Evolutionary conservation across 2,888 invertebrate genomes (phyloP).

Genomic region (Miltochrista miniata): DNA sequence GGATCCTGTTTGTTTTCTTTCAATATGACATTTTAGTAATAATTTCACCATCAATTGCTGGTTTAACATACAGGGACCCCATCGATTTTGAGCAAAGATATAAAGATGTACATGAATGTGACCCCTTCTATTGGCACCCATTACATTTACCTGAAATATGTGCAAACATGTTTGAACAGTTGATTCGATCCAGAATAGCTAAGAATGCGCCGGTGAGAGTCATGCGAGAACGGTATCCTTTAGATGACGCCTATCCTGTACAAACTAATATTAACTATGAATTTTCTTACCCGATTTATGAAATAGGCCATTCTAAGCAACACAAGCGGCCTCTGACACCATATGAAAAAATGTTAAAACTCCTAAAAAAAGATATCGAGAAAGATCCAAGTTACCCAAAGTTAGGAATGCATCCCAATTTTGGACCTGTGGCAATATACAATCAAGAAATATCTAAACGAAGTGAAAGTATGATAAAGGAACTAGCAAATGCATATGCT

Average conservation of each 20-base stretch:
- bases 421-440: conserved; percentile 63
- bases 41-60: conserved; percentile 56
- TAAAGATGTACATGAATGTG: conserved; percentile 61
- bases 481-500: conserved; percentile 49
- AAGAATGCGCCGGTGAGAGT: conserved; percentile 40
- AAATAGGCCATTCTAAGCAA: not conserved
- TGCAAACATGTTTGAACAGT: conserved; percentile 53
- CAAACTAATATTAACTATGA: not conserved
- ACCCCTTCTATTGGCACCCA: conserved; percentile 72
- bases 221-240: conserved; percentile 27
- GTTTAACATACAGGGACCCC: conserved; percentile 68
- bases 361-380: conserved; percentile 52
- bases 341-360: conserved; percentile 54
- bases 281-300: not conserved
- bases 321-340: conserved; percentile 29
- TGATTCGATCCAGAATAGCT: conserved; percentile 51
- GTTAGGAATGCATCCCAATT: conserved; percentile 50
- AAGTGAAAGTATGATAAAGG: conserved; percentile 56
- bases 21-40: conserved; percentile 21
- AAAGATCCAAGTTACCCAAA: conserved; percentile 52
- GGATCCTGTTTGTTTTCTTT: conserved; percentile 23
- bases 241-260: not conserved
- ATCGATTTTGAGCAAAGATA: conserved; percentile 66
- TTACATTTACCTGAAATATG: conserved; percentile 68
- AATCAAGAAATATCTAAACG: conserved; percentile 63